Evolutionary conservation across 1,140 invertebrate genomes (phyloP).

Genomic region (Brachionus rubens): DNA sequence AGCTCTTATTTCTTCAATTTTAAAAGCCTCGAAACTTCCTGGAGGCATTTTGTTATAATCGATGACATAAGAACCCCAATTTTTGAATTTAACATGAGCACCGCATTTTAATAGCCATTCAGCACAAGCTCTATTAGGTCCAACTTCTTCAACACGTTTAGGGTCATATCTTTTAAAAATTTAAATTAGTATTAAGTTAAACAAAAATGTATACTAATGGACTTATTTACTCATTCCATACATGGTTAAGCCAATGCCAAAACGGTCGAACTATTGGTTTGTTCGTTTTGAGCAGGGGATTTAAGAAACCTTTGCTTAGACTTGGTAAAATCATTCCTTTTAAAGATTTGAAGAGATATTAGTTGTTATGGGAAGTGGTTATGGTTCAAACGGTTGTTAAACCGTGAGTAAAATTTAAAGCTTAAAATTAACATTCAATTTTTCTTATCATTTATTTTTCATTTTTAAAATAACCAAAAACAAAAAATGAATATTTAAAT

Average conservation of each 20-base stretch:
- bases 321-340: not conserved
- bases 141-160: constrained; percentile 69
- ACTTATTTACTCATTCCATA: constrained; percentile 45
- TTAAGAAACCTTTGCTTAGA: not conserved
- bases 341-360: not conserved
- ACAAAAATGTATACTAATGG: not conserved
- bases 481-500: constrained; percentile 15
- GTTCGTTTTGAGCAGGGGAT: not conserved
- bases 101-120: constrained; percentile 83
- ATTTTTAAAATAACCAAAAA: not conserved
- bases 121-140: constrained; percentile 79
- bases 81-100: constrained; percentile 70
- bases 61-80: constrained; percentile 61
- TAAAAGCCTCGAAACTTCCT: constrained; percentile 57
- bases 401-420: not conserved
- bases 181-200: not conserved
- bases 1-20: constrained; percentile 72
- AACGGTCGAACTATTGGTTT: constrained; percentile 8
- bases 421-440: not conserved
- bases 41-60: constrained; percentile 72
- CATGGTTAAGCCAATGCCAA: constrained; percentile 46
- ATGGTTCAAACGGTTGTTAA: constrained; percentile 21
- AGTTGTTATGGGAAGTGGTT: too few relatives aligned
- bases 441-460: constrained; percentile 22
- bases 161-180: constrained; percentile 65